Evolutionary conservation across 2,797 vertebrate species (phyloP).

Genomic region (Fratercula arctica): DNA sequence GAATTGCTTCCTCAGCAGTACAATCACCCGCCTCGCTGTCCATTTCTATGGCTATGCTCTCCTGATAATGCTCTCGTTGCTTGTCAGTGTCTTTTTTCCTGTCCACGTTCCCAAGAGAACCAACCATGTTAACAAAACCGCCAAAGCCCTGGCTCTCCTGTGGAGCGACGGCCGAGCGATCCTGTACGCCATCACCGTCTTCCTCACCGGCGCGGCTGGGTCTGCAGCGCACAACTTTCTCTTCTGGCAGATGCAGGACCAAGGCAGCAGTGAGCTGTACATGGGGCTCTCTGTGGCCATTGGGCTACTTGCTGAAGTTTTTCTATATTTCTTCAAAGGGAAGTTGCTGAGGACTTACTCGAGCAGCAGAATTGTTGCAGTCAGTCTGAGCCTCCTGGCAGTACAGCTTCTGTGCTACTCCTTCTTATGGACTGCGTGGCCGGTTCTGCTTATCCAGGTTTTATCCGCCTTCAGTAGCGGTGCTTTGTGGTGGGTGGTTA

Average conservation of each 20-base stretch:
- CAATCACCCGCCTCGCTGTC: constrained; percentile 40
- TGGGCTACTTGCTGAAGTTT: constrained; percentile 78
- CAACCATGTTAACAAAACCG: constrained; percentile 36
- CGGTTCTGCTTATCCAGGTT: constrained; percentile 79
- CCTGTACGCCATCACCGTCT: constrained; percentile 75
- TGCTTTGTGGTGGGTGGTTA: constrained; percentile 84
- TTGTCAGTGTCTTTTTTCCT: constrained; percentile 77
- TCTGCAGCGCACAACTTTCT: constrained; percentile 84
- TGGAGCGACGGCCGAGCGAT: constrained; percentile 74
- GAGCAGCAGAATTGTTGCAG: constrained; percentile 54
- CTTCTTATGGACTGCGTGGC: constrained; percentile 86
- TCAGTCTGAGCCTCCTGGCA: constrained; percentile 71
- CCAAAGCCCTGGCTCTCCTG: constrained; percentile 82
- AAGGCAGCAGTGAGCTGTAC: constrained; percentile 80
- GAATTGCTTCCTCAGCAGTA: constrained; percentile 66
- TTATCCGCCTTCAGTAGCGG: constrained; percentile 80
- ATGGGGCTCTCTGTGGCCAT: constrained; percentile 82
- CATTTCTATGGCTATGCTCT: constrained; percentile 82
- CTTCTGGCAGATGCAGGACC: constrained; percentile 90
- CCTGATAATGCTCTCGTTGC: constrained; percentile 62
- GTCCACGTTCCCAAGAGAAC: constrained; percentile 74
- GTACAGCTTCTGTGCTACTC: constrained; percentile 87
- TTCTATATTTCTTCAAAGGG: constrained; percentile 67
- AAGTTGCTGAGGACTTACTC: constrained; percentile 75
- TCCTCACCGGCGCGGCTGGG: constrained; percentile 71